A percentile compares a stretch with the other conserved stretches of the same genome.
These are phyloP conservation scores for Drosophila kikkawai DNA, from an alignment of 1,140 invertebrate species.

Conservation along the genomic window DNA sequence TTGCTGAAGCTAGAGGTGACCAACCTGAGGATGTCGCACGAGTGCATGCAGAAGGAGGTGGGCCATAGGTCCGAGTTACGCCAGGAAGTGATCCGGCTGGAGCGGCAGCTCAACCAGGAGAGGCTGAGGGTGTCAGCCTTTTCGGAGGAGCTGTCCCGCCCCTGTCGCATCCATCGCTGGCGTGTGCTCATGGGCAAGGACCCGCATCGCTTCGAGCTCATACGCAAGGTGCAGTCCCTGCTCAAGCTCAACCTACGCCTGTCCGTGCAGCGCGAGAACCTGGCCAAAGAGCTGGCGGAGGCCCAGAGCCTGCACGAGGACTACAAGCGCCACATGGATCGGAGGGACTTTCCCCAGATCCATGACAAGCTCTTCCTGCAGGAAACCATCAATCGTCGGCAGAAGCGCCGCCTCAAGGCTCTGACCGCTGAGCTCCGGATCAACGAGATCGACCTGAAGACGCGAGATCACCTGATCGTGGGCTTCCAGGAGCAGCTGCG, in stretches of 20 bases:
- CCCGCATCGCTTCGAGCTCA: constrained; percentile 88
- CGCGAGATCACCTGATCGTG: constrained; percentile 60
- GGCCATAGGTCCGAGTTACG: constrained; percentile 87
- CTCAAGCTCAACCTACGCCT: constrained; percentile 85
- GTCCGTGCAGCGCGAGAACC: constrained; percentile 21
- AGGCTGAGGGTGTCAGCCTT: constrained; percentile 89
- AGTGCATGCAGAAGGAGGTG: constrained; percentile 87
- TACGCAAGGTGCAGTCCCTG: constrained; percentile 89
- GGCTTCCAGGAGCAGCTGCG: constrained; percentile 50
- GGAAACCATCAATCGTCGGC: constrained; percentile 54
- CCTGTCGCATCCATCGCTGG: constrained; percentile 93
- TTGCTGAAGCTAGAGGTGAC: constrained; percentile 91
- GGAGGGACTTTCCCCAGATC: constrained; percentile 21
- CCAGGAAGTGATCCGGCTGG: constrained; percentile 90
- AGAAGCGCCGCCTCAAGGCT: constrained; percentile 57
- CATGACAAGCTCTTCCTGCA: constrained; percentile 40
- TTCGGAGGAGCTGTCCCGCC: constrained; percentile 91
- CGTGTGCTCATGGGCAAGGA: constrained; percentile 90
- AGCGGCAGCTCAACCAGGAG: constrained; percentile 90
- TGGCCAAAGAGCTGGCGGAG: constrained; percentile 26
- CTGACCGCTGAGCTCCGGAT: constrained; percentile 72
- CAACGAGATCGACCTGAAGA: constrained; percentile 71
- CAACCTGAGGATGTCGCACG: constrained; percentile 88
- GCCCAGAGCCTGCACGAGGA: constrained; percentile 15
- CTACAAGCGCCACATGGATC: constrained; percentile 38